Conservation (phyloP, 2,888 invertebrate species). For the Cylloceria caligata region DNA sequence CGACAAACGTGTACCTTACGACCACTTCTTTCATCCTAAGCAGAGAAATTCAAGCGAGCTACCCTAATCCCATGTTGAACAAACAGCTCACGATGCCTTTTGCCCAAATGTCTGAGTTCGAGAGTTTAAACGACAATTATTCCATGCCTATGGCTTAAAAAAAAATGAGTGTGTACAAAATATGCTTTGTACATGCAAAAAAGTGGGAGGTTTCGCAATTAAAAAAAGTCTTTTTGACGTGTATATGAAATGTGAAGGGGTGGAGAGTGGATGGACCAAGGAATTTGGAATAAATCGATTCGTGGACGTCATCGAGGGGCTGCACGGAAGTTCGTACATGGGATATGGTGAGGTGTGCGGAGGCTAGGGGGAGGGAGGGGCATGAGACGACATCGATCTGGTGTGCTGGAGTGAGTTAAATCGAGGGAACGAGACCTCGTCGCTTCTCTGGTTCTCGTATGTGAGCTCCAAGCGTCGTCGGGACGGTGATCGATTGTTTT, state of each 20-base stretch:
- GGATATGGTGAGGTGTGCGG: slow-evolving; percentile 2
- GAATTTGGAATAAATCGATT: slow-evolving; percentile 70
- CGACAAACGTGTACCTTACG: slow-evolving; percentile 32
- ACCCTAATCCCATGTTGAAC: slow-evolving; percentile 18
- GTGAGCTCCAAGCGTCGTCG: slow-evolving; percentile 40
- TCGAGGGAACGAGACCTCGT: slow-evolving; percentile 40
- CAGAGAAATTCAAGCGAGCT: slow-evolving; percentile 28
- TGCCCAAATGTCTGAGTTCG: background rate
- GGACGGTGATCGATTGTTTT: slow-evolving; percentile 82
- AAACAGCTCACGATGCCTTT: slow-evolving; percentile 10
- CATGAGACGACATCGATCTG: slow-evolving; percentile 64
- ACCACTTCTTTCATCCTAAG: slow-evolving; percentile 9
- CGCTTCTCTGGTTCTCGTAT: slow-evolving; percentile 30
- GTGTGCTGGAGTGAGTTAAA: slow-evolving; percentile 53
- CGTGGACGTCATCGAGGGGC: slow-evolving; percentile 36
- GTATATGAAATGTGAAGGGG: slow-evolving; percentile 44
- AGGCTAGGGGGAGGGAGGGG: slow-evolving; percentile 35
- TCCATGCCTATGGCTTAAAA: background rate
- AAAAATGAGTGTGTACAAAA: background rate
- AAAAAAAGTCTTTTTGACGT: slow-evolving; percentile 38
- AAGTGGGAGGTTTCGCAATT: background rate
- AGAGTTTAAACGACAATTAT: slow-evolving; percentile 1
- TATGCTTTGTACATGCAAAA: background rate
- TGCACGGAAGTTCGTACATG: slow-evolving; percentile 27
- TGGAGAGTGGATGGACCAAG: slow-evolving; percentile 58